Percentiles rank a stretch among this genome's conserved stretches.
These are phyloP conservation scores for Phainopepla nitens DNA, from an alignment of 2,113 vertebrate species.

Conservation along the genomic window DNA sequence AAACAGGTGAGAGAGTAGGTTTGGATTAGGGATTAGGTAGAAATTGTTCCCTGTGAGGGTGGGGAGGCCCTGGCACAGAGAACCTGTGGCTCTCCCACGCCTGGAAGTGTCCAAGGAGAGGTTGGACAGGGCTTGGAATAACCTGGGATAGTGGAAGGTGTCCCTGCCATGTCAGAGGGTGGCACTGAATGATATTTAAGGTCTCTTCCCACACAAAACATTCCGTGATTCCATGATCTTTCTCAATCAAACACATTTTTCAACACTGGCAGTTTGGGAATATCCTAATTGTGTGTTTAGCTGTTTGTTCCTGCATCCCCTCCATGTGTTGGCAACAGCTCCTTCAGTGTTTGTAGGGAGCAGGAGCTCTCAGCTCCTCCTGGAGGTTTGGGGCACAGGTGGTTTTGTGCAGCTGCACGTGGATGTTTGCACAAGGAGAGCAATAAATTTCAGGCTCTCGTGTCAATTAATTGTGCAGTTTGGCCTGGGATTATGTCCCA, in stretches of 20 bases:
- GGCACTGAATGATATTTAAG: background rate
- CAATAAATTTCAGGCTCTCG: background rate
- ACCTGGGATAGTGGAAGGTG: accelerated
- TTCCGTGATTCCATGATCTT: background rate
- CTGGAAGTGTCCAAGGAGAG: background rate
- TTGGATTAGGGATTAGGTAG: background rate
- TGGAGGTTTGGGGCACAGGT: background rate
- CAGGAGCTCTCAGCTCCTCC: background rate
- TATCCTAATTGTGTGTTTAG: background rate
- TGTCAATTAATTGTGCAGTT: background rate
- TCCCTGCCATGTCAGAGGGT: background rate
- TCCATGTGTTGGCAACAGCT: background rate
- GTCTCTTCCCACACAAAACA: background rate
- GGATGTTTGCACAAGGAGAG: background rate
- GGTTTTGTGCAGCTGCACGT: background rate
- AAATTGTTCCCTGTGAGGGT: background rate
- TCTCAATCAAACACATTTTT: background rate
- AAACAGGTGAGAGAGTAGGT: background rate
- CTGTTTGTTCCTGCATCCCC: background rate
- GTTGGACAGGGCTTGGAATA: accelerated
- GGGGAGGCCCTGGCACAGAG: background rate
- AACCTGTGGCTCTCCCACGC: background rate
- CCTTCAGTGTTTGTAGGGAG: background rate
- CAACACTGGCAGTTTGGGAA: background rate
- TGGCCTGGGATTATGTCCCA: background rate